Evolutionary conservation across 1,140 invertebrate species (phyloP), one percentile per base, ranked within the genome.

Genomic region (Metopolophium dirhodum): DNA sequence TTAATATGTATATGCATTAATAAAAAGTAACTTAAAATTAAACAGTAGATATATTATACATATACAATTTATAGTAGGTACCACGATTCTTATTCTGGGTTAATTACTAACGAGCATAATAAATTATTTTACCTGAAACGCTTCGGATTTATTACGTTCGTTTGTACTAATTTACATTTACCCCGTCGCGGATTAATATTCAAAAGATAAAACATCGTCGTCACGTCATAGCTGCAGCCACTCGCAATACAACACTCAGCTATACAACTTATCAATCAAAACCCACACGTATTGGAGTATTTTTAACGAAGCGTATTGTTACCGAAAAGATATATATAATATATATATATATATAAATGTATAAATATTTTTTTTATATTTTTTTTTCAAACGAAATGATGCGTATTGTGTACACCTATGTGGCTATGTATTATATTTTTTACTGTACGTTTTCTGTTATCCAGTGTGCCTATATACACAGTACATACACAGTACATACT

Each of bases 51-150:
- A 77, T n/a, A 77, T 68, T 77, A n/a, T n/a, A 77, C 61, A 77
- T 77, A 20, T 77, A 77, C 61, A 77, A 77, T 18, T 77, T 26
- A 45, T 85, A 45, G 83, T 30, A 11, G 61, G 61, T 41, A 41
- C 37, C 83, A 30, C 83, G 22, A 41, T 85, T 41, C 83, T 85
- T 45, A 41, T 85, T 26, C 83, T 45, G 37, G 83, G 37, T 85
- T 85, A 85, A 85, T 85, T 85, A 85, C 37, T 41, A 85, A 85
- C 83, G 37, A 85, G 83, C 37, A 85, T 85, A 85, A 85, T 85
- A 45, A 41, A 85, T 85, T 85, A 85, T 85, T 85, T 45, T 85
- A 41, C 83, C 37, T 26, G 37, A 85, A 41, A 41, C 37, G 37
- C 11, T 85, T 85, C 37, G 37, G 9, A 41, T 45, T 41, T 41